Base-by-base conservation (phyloP, 2,888 invertebrate species). In the Thysanoteuthis rhombus region DNA sequence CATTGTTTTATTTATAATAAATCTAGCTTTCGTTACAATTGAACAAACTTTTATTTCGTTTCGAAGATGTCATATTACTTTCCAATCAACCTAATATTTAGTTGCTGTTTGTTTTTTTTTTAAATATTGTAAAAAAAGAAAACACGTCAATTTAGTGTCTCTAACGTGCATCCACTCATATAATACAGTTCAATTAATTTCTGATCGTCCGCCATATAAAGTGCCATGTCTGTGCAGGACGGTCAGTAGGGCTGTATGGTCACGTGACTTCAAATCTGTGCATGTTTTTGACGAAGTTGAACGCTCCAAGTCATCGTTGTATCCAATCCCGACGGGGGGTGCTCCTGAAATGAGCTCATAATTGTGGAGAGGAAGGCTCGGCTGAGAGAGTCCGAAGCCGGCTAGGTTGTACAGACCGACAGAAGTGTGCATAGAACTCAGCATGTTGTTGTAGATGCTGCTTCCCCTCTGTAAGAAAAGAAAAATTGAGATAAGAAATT, bases 391-490 rank as follows among this genome's bases (percentile, higher is more conserved):
- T 45, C 92, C 92, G 36, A 92, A 92, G 42, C 92, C 42, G 36
- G 92, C 92, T n/a, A 92, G 42, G 45, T 92, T 92, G 45, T 92
- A 92, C 16, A 92, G 92, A n/a, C 92, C 92, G 10, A 92, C 45
- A 19, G 92, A 92, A 8, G 92, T 92, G 45, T 92, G 92, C 45
- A 92, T 45, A 32, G 92, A 92, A 92, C 92, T 92, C 45, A 92
- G 22, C 92, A 92, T 92, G 28, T 92, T 92, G 92, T 92, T 92
- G 45, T 92, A 92, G 92, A 92, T 45, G 32, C 45, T 92, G 40
- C 42, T 40, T 45, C 92, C 92, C 12, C 92, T 92, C 92, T 92
- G 92, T n/a, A 32, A 92, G 16, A 19, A 91, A 91, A 90, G 16
- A 39, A 40, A 22, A 28, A 58, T n/a, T n/a, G 25, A 42, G 28